Base-by-base conservation (phyloP, 2,888 invertebrate species). In the Peribatodes rhomboidaria region DNA sequence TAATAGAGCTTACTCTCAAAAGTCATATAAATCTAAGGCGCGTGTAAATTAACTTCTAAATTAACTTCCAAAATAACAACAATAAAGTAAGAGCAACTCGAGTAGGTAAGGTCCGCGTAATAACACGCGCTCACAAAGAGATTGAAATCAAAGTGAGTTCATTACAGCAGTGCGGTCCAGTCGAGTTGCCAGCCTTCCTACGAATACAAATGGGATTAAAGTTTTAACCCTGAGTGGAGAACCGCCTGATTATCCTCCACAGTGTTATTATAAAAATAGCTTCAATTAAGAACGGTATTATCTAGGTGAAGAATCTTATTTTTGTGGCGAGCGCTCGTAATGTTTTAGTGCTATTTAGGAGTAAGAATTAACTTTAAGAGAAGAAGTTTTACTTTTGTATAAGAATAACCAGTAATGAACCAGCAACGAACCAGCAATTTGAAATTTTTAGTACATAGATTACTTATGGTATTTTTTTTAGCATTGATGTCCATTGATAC, bases 101-200 rank as follows among this genome's bases (percentile, higher is more conserved):
- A 55, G 54, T 53, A 16, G 39, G 54, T 53, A 16, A 41, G 11
- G 18, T 58, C 16, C 18, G 41, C 20, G 33, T 22, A 56, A 44
- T 52, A 50, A 47, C 56, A 50, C 54, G 33, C 60, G 60, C 65
- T 71, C 54, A 73, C 73, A 78, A 74, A 78, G 73, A 75, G 72
- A 77, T 77, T 72, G 74, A 74, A 79, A 80, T 78, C 80, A 82
- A 77, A 79, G 79, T 73, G 76, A 76, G 79, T 79, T 83, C 75
- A 78, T 81, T 81, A 81, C 76, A 70, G 71, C 76, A 75, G 70
- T 75, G 72, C 71, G 72, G 76, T 77, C 69, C 69, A 72, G 72
- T 72, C 60, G 60, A 53, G 64, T 54, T 16, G 53, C 53, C 56
- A 73, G 72, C 72, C 74, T 61, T 62, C 67, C 74, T 75, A 72